Evolutionary conservation across 2,797 vertebrate species (phyloP).

Genomic region (Sphenopsis melanotis): DNA sequence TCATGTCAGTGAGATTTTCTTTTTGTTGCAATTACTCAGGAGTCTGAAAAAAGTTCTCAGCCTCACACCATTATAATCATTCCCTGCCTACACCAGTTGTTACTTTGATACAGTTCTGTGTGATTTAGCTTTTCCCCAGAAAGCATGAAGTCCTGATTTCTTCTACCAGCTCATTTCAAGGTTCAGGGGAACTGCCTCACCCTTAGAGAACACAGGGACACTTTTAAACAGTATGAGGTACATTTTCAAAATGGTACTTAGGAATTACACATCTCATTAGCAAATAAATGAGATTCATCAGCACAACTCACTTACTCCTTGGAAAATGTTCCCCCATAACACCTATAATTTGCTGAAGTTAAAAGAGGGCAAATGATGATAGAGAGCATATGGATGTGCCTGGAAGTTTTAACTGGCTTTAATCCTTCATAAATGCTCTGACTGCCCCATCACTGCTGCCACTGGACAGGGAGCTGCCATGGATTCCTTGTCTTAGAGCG

Average conservation of each 20-base stretch:
- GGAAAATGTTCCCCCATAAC: neutral
- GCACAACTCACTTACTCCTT: neutral
- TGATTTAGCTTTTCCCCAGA: neutral
- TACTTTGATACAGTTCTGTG: neutral
- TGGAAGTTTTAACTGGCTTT: neutral
- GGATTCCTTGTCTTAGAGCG: neutral
- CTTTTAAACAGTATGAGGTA: neutral
- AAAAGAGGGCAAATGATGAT: neutral
- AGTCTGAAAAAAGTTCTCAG: constrained; percentile 13
- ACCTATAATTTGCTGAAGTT: neutral
- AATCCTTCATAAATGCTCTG: neutral
- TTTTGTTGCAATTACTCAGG: neutral
- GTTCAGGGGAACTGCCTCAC: neutral
- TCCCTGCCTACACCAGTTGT: neutral
- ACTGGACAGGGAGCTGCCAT: neutral
- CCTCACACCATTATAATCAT: neutral
- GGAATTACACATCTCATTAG: constrained; percentile 36
- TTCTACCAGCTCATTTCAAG: neutral
- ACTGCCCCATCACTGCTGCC: neutral
- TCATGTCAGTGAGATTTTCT: neutral
- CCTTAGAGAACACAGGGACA: neutral
- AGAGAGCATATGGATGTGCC: neutral
- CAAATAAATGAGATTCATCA: constrained; percentile 26
- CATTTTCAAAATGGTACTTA: constrained; percentile 19
- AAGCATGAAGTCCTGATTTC: neutral